Evolutionary conservation across 2,797 vertebrate species (phyloP).

Genomic region (Parauchenoglanis ngamensis): DNA sequence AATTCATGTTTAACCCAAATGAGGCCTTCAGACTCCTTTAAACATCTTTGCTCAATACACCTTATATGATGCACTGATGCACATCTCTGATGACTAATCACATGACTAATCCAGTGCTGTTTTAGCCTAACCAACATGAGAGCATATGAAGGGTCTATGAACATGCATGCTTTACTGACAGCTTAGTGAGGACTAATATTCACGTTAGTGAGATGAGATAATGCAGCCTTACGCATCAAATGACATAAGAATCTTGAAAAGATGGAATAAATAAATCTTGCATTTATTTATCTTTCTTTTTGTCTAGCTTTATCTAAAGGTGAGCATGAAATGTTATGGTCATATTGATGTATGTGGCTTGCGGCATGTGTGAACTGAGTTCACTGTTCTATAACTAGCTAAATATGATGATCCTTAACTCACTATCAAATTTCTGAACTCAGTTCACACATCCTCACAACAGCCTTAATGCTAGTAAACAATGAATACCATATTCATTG

Average conservation of each 20-base stretch:
- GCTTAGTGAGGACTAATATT: not conserved
- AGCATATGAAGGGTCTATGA: slow-evolving; percentile 2
- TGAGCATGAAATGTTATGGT: slow-evolving; percentile 69
- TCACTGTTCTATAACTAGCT: not conserved
- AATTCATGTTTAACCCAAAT: not conserved
- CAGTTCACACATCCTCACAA: not conserved
- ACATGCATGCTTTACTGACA: slow-evolving; percentile 31
- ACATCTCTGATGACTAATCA: not conserved
- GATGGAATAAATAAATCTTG: slow-evolving; percentile 65
- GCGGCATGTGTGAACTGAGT: slow-evolving; percentile 45
- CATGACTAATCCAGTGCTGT: not conserved
- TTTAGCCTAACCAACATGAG: slow-evolving; percentile 1
- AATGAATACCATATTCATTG: not conserved
- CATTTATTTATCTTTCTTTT: slow-evolving; percentile 66
- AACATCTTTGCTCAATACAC: slow-evolving; percentile 27
- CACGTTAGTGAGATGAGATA: slow-evolving; percentile 2
- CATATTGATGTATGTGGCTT: slow-evolving; percentile 42
- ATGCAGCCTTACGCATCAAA: slow-evolving; percentile 37
- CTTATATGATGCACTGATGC: not conserved
- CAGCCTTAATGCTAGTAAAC: not conserved
- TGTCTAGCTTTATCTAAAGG: slow-evolving; percentile 66
- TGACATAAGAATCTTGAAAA: slow-evolving; percentile 51
- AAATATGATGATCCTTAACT: not conserved
- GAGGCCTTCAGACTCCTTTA: slow-evolving; percentile 28
- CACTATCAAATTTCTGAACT: not conserved